Evolutionary conservation across 2,113 vertebrate species (phyloP).

Genomic region (Chinchilla lanigera): DNA sequence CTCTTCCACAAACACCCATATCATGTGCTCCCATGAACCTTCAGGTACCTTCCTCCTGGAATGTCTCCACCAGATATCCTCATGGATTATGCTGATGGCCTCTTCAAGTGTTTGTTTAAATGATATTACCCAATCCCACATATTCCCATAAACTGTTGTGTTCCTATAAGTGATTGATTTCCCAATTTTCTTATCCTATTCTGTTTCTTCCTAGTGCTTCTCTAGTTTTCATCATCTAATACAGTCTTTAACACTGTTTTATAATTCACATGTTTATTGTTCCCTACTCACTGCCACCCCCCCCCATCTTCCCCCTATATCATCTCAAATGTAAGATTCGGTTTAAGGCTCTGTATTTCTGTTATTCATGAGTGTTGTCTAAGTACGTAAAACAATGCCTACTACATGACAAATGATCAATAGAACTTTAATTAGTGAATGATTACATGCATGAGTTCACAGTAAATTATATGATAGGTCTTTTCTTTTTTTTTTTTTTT

Average conservation of each 20-base stretch:
- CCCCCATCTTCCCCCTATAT: neutral
- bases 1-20: neutral
- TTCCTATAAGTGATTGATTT: neutral
- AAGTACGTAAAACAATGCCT: neutral
- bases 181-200: neutral
- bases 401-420: neutral
- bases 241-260: neutral
- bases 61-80: neutral
- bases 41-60: neutral
- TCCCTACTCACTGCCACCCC: neutral
- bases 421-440: conserved; percentile 1
- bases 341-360: neutral
- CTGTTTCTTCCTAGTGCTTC: neutral
- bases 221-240: neutral
- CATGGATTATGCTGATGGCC: neutral
- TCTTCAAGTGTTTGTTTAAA: neutral
- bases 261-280: neutral
- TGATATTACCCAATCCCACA: neutral
- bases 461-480: neutral
- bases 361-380: neutral
- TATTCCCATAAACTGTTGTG: neutral
- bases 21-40: neutral
- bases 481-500: too few species aligned
- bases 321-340: neutral
- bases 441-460: neutral